These are phyloP conservation scores for Sturnira hondurensis DNA, from an alignment of 2,113 vertebrate genomes.

Conservation along the genomic window DNA sequence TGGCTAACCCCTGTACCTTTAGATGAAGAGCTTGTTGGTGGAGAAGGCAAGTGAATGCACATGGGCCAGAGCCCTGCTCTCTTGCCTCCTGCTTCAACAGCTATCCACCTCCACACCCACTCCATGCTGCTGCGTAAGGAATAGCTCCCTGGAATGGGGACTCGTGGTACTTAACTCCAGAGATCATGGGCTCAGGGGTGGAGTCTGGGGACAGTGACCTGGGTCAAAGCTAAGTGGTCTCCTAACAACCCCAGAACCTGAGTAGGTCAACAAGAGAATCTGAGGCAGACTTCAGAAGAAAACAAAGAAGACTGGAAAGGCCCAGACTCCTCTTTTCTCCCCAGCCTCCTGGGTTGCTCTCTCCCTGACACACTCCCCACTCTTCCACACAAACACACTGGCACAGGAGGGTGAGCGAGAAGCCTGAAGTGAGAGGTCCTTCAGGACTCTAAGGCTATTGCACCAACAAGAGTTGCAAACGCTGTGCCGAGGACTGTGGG, in stretches of 20 bases:
- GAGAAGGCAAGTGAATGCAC: accelerated
- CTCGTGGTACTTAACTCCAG: accelerated
- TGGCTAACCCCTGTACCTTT: background rate
- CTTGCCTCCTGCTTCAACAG: background rate
- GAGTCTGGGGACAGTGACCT: no score
- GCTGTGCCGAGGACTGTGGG: accelerated
- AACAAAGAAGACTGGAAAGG: background rate
- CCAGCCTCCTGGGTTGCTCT: background rate
- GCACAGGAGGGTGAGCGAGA: background rate
- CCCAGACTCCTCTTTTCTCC: no score
- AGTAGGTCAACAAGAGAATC: background rate
- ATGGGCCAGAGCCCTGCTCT: background rate
- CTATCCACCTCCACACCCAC: background rate
- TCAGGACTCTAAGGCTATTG: background rate
- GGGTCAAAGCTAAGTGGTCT: background rate
- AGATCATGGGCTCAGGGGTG: background rate
- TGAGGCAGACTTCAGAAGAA: background rate
- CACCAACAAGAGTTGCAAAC: background rate
- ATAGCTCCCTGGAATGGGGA: no score
- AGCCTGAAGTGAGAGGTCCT: background rate
- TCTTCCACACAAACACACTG: background rate
- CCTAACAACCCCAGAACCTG: background rate
- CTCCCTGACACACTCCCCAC: accelerated
- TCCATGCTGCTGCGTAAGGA: background rate
- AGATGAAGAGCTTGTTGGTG: background rate